Conservation (phyloP, 2,797 vertebrate species). For the Hapalemur alaotrensis region DNA sequence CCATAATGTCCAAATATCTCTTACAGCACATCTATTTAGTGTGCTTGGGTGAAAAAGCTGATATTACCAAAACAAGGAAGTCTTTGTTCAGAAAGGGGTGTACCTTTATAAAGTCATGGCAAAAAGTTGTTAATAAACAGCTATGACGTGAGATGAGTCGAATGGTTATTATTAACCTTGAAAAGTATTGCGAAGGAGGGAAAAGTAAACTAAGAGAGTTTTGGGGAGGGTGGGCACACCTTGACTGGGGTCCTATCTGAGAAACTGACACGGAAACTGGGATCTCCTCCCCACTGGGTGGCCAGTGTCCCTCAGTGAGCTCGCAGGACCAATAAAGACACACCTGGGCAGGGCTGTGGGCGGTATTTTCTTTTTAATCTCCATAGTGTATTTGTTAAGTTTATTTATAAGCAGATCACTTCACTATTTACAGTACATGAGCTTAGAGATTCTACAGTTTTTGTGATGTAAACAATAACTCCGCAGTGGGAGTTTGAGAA, state of each 20-base stretch:
- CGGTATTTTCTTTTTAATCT: constrained; percentile 80
- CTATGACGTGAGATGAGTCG: rapidly evolving
- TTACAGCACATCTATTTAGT: neutral
- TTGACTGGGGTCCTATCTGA: neutral
- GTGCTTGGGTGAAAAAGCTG: neutral
- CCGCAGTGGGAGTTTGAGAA: constrained; percentile 93
- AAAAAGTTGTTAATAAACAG: neutral
- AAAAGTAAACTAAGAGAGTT: neutral
- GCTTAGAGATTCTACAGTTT: constrained; percentile 99
- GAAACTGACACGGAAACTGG: neutral
- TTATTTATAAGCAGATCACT: constrained; percentile 99
- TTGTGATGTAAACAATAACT: constrained; percentile 99
- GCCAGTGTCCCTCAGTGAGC: neutral
- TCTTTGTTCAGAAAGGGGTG: neutral
- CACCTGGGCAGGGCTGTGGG: constrained; percentile 52
- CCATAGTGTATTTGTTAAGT: constrained; percentile 86
- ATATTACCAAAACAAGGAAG: neutral
- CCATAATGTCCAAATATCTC: neutral
- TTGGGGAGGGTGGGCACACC: neutral
- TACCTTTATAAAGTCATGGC: neutral
- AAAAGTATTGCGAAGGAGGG: neutral
- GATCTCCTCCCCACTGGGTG: neutral
- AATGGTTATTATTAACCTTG: neutral
- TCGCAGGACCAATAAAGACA: constrained; percentile 39
- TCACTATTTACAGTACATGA: constrained; percentile 99